These are phyloP conservation scores for Hecatera dysodea DNA, from an alignment of 2,888 invertebrate genomes.

Conservation along the genomic window DNA sequence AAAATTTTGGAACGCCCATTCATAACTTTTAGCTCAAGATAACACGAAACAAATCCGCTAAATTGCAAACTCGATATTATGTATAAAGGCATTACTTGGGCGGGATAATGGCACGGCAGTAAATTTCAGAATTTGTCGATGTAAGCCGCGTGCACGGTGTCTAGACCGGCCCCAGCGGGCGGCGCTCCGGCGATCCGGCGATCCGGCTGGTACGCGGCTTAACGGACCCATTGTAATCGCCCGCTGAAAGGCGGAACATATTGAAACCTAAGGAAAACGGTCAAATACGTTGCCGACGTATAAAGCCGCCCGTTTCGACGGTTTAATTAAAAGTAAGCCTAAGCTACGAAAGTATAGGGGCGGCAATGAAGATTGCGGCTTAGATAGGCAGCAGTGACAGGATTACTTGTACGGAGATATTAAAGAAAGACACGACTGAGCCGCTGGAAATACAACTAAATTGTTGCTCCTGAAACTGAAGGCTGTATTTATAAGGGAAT, in stretches of 20 bases:
- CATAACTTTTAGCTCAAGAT: slow-evolving; percentile 33
- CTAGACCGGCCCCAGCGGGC: slow-evolving; percentile 29
- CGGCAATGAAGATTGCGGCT: slow-evolving; percentile 61
- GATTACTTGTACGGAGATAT: slow-evolving; percentile 52
- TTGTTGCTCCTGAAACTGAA: slow-evolving; percentile 26
- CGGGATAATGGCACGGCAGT: slow-evolving; percentile 52
- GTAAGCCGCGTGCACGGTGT: slow-evolving; percentile 58
- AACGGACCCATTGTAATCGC: slow-evolving; percentile 61
- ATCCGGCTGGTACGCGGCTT: slow-evolving; percentile 48
- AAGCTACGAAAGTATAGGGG: slow-evolving; percentile 55
- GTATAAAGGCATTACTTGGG: slow-evolving; percentile 40
- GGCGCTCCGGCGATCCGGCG: slow-evolving; percentile 22
- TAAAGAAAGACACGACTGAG: slow-evolving; percentile 37
- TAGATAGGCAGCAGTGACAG: slow-evolving; percentile 56
- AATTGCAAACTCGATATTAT: slow-evolving; percentile 42
- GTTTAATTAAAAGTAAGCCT: slow-evolving; percentile 63
- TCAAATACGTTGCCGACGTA: slow-evolving; percentile 48
- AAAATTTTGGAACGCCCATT: slow-evolving; percentile 1
- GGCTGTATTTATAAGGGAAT: slow-evolving; percentile 14
- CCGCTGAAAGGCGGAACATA: slow-evolving; percentile 59
- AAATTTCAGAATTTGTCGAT: slow-evolving; percentile 69
- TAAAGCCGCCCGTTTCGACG: slow-evolving; percentile 49
- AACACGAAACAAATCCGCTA: slow-evolving; percentile 49
- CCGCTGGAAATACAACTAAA: slow-evolving; percentile 38
- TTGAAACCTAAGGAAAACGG: slow-evolving; percentile 60